Percentiles rank a stretch among this genome's conserved stretches.
Evolutionary conservation across 2,888 invertebrate species (phyloP).

Genomic region (Branchipolynoe longqiensis): DNA sequence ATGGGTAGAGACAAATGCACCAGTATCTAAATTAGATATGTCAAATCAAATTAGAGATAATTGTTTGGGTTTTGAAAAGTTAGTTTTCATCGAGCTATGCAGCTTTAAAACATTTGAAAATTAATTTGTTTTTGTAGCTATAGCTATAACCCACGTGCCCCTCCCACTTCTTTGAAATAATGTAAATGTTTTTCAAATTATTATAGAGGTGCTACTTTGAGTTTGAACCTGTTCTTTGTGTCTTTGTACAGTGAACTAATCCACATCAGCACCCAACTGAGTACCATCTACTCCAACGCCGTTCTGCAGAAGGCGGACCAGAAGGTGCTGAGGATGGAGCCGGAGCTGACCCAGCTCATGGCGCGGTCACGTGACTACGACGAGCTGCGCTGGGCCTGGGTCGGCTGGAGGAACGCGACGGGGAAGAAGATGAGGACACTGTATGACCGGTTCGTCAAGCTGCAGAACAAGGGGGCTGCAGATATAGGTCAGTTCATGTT

Average conservation of each 20-base stretch:
- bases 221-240: background rate
- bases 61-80: no score
- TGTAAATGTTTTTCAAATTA: background rate
- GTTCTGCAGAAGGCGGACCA: constrained; percentile 83
- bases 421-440: constrained; percentile 81
- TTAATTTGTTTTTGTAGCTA: no score
- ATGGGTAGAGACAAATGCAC: no score
- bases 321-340: constrained; percentile 70
- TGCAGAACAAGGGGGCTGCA: constrained; percentile 89
- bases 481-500: constrained; percentile 86
- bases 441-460: constrained; percentile 89
- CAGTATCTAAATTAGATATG: no score
- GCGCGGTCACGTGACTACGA: constrained; percentile 64
- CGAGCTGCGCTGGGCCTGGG: constrained; percentile 68
- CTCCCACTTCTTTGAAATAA: background rate
- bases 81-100: no score
- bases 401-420: constrained; percentile 68
- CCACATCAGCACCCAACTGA: constrained; percentile 76
- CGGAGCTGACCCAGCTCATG: constrained; percentile 73
- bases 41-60: no score
- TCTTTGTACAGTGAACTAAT: background rate
- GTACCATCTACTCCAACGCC: constrained; percentile 84
- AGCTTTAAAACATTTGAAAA: no score
- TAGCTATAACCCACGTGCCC: no score
- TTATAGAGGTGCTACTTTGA: background rate